Evolutionary conservation across 2,113 vertebrate genomes (phyloP).

Genomic region (Xyliphius kryptos): DNA sequence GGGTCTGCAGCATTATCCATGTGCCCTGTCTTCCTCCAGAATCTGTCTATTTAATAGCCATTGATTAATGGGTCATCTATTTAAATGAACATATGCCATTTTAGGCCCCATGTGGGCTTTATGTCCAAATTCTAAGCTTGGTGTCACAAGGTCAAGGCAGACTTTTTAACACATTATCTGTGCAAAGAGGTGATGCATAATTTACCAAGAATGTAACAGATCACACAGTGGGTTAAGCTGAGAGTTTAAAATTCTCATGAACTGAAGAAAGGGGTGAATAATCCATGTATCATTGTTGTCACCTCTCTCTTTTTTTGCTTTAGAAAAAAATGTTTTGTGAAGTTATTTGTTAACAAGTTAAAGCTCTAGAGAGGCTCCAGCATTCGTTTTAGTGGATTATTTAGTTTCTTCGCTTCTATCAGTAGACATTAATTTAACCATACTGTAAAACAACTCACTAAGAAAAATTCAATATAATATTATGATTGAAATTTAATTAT

Average conservation of each 20-base stretch:
- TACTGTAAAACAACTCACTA: too few species aligned
- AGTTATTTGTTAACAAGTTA: too few species aligned
- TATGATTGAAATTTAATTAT: too few species aligned
- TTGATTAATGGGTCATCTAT: slow-evolving; percentile 76
- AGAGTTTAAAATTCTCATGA: slow-evolving; percentile 34
- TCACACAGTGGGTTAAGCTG: slow-evolving; percentile 43
- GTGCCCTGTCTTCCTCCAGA: slow-evolving; percentile 52
- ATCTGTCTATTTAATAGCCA: slow-evolving; percentile 71
- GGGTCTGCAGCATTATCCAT: slow-evolving; percentile 14
- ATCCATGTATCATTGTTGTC: slow-evolving; percentile 12
- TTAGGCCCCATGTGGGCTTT: slow-evolving; percentile 51
- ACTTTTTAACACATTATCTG: slow-evolving; percentile 50
- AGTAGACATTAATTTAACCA: too few species aligned
- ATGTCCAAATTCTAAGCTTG: slow-evolving; percentile 62
- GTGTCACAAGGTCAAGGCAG: slow-evolving; percentile 68
- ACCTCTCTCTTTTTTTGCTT: too few species aligned
- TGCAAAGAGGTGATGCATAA: slow-evolving; percentile 47
- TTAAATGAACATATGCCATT: slow-evolving; percentile 68
- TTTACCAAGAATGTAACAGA: slow-evolving; percentile 41
- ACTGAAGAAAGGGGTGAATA: slow-evolving; percentile 27
- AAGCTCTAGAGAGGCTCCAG: too few species aligned
- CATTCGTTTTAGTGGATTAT: too few species aligned
- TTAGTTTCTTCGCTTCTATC: too few species aligned
- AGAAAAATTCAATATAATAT: too few species aligned
- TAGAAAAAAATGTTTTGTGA: too few species aligned